Evolutionary conservation across 2,888 invertebrate species (phyloP), one percentile per base, ranked within the genome.

Genomic region (Marronus borbonicus): DNA sequence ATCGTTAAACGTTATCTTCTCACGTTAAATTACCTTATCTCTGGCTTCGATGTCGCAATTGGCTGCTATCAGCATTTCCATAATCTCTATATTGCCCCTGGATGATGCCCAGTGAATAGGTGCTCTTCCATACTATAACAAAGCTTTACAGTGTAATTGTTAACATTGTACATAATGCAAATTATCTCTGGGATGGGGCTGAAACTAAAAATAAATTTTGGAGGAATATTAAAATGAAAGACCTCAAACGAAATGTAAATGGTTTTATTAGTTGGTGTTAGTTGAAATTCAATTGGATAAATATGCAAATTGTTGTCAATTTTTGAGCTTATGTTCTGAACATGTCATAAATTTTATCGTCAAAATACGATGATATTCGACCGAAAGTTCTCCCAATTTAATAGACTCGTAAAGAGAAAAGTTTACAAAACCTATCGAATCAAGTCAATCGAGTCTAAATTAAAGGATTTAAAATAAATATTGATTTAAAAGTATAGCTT

Each of bases 71-170:
- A 94, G 90, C 89, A 93, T 90, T 82, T 93, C 92, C 88, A 94
- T 93, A 77, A 94, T 93, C 82, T 94, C 94, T 24, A 92, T 92
- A 85, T 93, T 94, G 60, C 94, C 94, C 78, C 93, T 88, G 70
- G 94, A 94, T 0, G 94, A 93, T 12, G 94, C 94, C 94, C 94
- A 94, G 86, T 94, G 94, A 81, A 94, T 92, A 12, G 94, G 94
- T 8, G 94, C 93, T 77, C 94, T 88, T 24, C 94, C 94, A 86
- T 94, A 94, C 94, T 94, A 88, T 0, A 86, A 87, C 72, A 74
- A 74, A 74, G 72, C 72, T 74, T 74, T 31, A 74, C 49, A 74
- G 39, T 74, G 60, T 72, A 72, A 72, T 58, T 60, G 50, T 74
- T 74, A 74, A 74, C 60, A 62, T 24, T 31, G 60, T 49, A 74